These are phyloP conservation scores for Silvanus unidentatus DNA, from an alignment of 2,888 invertebrate genomes.

Conservation along the genomic window DNA sequence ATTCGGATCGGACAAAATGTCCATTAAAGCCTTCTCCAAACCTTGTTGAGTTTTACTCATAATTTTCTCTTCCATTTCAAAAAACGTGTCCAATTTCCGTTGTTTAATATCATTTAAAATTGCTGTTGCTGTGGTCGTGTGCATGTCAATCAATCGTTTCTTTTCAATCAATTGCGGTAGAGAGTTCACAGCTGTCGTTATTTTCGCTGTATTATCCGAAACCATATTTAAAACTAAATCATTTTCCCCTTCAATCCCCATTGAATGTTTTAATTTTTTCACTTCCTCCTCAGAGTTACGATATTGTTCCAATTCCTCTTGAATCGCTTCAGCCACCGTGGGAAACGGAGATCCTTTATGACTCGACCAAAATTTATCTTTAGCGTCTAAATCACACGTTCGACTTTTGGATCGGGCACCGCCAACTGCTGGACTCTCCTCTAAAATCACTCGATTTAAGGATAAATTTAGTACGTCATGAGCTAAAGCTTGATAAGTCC, in stretches of 20 bases:
- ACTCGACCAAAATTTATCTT: conserved; percentile 86
- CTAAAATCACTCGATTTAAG: conserved; percentile 62
- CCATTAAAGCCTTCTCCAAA: conserved; percentile 78
- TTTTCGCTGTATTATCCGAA: conserved; percentile 84
- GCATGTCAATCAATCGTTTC: conserved; percentile 97
- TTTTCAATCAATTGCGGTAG: conserved; percentile 95
- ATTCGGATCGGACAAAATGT: conserved; percentile 78
- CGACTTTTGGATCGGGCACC: conserved; percentile 71
- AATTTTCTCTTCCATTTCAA: conserved; percentile 96
- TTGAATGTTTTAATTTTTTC: conserved; percentile 85
- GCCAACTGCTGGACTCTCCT: conserved; percentile 38
- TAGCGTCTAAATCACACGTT: conserved; percentile 83
- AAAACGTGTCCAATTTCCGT: conserved; percentile 89
- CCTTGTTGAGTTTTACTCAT: conserved; percentile 72
- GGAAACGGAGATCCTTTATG: conserved; percentile 94
- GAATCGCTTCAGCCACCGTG: conserved; percentile 96
- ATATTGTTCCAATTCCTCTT: conserved; percentile 95
- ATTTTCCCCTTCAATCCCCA: conserved; percentile 87
- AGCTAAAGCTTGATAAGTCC: conserved; percentile 98
- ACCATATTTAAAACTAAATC: conserved; percentile 83
- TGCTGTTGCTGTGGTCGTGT: conserved; percentile 95
- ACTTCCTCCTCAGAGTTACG: conserved; percentile 90
- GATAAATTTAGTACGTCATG: conserved; percentile 93
- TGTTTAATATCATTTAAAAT: conserved; percentile 81
- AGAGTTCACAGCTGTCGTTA: conserved; percentile 93